These are phyloP conservation scores for Glaucidium brasilianum DNA, from an alignment of 2,113 vertebrate species.

Conservation along the genomic window DNA sequence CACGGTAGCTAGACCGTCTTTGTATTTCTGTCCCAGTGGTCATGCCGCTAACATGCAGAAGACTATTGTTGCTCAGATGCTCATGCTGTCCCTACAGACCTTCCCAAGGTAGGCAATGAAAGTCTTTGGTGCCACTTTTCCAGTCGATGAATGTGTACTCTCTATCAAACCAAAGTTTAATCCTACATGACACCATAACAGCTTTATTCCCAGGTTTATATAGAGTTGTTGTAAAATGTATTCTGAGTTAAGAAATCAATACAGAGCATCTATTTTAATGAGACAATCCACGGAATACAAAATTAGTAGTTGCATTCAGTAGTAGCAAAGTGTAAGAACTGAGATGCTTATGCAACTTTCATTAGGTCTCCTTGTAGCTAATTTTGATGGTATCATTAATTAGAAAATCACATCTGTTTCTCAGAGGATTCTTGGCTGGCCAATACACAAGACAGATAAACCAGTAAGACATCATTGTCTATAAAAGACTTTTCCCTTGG, in stretches of 20 bases:
- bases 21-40: background rate
- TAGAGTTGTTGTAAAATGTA: background rate
- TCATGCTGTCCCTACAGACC: background rate
- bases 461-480: background rate
- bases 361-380: background rate
- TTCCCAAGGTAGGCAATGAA: background rate
- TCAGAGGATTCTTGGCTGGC: background rate
- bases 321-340: background rate
- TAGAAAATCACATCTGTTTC: background rate
- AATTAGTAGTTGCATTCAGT: background rate
- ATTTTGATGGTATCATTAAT: background rate
- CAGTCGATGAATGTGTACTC: background rate
- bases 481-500: background rate
- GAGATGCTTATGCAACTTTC: background rate
- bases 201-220: background rate
- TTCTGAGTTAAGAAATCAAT: background rate
- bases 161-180: background rate
- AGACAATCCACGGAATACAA: background rate
- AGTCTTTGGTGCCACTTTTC: background rate
- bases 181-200: background rate
- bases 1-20: background rate
- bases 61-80: background rate
- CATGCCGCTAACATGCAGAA: rapidly evolving
- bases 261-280: background rate
- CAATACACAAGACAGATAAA: background rate